Evolutionary conservation across 2,113 vertebrate genomes (phyloP).

Genomic region (Thymallus thymallus): DNA sequence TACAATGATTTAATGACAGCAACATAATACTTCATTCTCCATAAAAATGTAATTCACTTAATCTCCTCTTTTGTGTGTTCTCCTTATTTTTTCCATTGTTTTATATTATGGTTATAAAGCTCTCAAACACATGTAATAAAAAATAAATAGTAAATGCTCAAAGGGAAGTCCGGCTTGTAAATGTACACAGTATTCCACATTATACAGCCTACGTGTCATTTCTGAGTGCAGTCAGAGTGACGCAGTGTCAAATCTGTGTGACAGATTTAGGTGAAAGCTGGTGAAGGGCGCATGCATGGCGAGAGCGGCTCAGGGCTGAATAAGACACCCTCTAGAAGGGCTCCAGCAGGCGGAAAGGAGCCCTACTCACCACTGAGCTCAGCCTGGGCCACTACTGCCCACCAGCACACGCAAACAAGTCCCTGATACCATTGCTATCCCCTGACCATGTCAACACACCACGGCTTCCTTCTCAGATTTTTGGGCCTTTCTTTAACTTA

Average conservation of each 20-base stretch:
- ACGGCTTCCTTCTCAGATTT: neutral
- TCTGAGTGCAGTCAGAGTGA: slow-evolving; percentile 88
- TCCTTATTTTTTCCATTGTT: neutral
- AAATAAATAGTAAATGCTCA: slow-evolving; percentile 49
- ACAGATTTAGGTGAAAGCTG: slow-evolving; percentile 99
- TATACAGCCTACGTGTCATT: slow-evolving; percentile 93
- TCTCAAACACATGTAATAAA: slow-evolving; percentile 2
- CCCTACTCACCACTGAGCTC: slow-evolving; percentile 48
- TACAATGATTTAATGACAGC: neutral
- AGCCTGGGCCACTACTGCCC: neutral
- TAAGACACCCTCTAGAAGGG: slow-evolving; percentile 84
- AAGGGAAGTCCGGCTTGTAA: slow-evolving; percentile 84
- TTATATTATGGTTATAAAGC: neutral
- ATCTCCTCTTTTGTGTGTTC: neutral
- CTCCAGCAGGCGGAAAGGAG: slow-evolving; percentile 79
- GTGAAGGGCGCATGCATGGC: slow-evolving; percentile 84
- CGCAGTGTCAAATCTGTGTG: slow-evolving; percentile 98
- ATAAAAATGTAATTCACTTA: neutral
- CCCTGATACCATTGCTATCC: slow-evolving; percentile 61
- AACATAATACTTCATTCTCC: neutral
- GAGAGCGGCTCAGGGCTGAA: slow-evolving; percentile 82
- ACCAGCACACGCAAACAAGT: neutral
- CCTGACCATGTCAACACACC: slow-evolving; percentile 40
- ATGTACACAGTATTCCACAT: slow-evolving; percentile 98
- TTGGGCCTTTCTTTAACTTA: no score